These are phyloP conservation scores for Leucophenga maculata DNA, from an alignment of 2,888 invertebrate genomes.

Conservation along the genomic window DNA sequence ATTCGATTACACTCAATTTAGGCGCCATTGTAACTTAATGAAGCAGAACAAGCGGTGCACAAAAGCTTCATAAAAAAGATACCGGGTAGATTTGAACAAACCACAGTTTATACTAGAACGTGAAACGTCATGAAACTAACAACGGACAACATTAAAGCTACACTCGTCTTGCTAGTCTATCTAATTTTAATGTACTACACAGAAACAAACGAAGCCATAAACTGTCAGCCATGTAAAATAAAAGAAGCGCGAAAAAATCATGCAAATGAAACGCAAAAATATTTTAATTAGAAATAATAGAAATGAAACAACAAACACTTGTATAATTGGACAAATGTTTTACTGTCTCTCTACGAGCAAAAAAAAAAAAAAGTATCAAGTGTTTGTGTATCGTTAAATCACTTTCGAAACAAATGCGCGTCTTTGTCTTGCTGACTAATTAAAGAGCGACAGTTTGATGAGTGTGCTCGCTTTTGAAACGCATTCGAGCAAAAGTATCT, in stretches of 20 bases:
- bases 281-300: conserved; percentile 31
- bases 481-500: conserved; percentile 5
- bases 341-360: not conserved
- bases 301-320: not conserved
- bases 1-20: too few relatives aligned
- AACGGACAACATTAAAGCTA: too few relatives aligned
- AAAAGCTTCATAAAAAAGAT: too few relatives aligned
- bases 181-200: not conserved
- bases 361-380: conserved; percentile 3
- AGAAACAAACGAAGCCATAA: conserved; percentile 37
- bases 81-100: too few relatives aligned
- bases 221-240: conserved; percentile 54
- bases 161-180: not conserved
- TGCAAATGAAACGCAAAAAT: conserved; percentile 43
- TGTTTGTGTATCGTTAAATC: not conserved
- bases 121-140: too few relatives aligned
- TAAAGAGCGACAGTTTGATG: not conserved
- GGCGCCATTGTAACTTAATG: too few relatives aligned
- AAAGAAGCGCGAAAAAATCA: conserved; percentile 49
- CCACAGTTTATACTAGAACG: too few relatives aligned
- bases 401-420: not conserved
- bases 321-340: not conserved
- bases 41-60: too few relatives aligned
- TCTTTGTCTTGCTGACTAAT: not conserved
- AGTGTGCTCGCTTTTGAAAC: not conserved